phyloP scores from a whole-genome alignment of 2,888 invertebrate species.

The Bursaphelenchus okinawaensis region DNA sequence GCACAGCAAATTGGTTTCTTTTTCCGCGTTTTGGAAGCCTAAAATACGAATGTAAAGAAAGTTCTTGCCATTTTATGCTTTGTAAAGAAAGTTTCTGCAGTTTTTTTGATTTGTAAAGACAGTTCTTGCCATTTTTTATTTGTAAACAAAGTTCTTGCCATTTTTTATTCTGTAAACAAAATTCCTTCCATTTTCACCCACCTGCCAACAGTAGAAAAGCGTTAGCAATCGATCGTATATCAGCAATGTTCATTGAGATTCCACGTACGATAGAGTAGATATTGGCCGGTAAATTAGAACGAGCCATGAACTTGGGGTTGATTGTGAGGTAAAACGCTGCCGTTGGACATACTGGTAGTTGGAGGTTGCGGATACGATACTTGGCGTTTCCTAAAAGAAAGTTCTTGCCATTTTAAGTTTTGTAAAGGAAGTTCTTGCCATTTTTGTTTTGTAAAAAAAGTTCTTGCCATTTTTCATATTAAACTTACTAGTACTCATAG shows the following conservation, averaged over 20 bases:
- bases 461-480: too few relatives aligned
- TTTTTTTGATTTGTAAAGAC: too few relatives aligned
- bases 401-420: too few relatives aligned
- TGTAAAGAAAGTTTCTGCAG: too few relatives aligned
- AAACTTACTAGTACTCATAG: constrained; percentile 8
- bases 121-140: too few relatives aligned
- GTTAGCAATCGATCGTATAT: constrained; percentile 23
- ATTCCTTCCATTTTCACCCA: too few relatives aligned
- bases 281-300: constrained; percentile 22
- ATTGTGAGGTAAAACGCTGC: constrained; percentile 31
- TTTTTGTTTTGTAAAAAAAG: too few relatives aligned
- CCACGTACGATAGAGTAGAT: constrained; percentile 24
- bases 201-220: constrained; percentile 27
- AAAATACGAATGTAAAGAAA: too few relatives aligned
- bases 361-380: constrained; percentile 20
- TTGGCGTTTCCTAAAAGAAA: background rate
- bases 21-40: constrained; percentile 25
- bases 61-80: too few relatives aligned
- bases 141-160: too few relatives aligned
- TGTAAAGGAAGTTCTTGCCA: too few relatives aligned
- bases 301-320: constrained; percentile 27
- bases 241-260: constrained; percentile 21
- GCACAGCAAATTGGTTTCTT: background rate
- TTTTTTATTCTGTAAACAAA: too few relatives aligned
- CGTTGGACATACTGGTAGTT: constrained; percentile 17